Conservation (phyloP, 1,140 invertebrate genomes). For the Trialeurodes vaporariorum region DNA sequence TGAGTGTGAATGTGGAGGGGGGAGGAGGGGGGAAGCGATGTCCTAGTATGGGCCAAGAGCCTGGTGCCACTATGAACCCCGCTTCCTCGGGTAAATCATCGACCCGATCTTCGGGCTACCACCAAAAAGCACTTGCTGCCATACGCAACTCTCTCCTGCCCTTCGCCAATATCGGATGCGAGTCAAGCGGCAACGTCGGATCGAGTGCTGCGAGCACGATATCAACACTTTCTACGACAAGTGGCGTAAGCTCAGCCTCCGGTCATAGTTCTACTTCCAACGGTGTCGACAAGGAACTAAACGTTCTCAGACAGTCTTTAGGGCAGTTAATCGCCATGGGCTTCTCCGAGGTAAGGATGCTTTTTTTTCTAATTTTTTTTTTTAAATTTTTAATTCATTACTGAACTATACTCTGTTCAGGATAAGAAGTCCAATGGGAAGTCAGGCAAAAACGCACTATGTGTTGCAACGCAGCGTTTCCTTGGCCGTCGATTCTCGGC, state of each 20-base stretch:
- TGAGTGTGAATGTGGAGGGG: conserved; percentile 37
- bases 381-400: conserved; percentile 5
- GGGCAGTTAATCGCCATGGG: conserved; percentile 48
- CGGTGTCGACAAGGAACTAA: conserved; percentile 34
- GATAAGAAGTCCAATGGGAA: no score
- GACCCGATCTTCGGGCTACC: conserved; percentile 67
- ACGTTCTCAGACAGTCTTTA: conserved; percentile 42
- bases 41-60: conserved; percentile 50
- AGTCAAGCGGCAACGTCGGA: conserved; percentile 42
- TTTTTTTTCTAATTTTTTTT: conserved; percentile 9
- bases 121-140: conserved; percentile 74
- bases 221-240: conserved; percentile 50
- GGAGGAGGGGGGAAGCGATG: conserved; percentile 31
- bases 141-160: conserved; percentile 74
- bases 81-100: conserved; percentile 49
- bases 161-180: conserved; percentile 53
- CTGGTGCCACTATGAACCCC: conserved; percentile 46
- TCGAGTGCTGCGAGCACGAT: conserved; percentile 65
- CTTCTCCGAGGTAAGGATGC: conserved; percentile 47
- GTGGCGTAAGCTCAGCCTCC: conserved; percentile 48
- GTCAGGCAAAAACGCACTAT: no score
- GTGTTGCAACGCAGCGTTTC: no score
- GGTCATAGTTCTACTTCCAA: conserved; percentile 46
- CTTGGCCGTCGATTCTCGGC: no score
- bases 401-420: no score